phyloP scores from a whole-genome alignment of 2,113 vertebrate genomes.

The Entelurus aequoreus region DNA sequence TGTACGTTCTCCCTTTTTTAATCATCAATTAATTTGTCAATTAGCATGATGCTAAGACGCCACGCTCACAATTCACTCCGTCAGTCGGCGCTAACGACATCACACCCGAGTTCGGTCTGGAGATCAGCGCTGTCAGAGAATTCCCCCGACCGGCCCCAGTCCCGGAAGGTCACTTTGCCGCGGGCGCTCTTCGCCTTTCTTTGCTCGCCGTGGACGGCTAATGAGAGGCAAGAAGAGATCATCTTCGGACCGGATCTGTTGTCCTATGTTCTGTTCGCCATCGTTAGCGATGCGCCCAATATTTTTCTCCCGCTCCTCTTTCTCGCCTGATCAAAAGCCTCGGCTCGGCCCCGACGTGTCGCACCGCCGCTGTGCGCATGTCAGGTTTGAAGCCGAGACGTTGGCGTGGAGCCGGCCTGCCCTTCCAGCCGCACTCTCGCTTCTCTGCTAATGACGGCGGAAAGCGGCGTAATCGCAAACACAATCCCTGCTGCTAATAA shows the following conservation, averaged over 20 bases:
- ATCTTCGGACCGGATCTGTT: constrained; percentile 17
- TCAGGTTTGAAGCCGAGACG: constrained; percentile 27
- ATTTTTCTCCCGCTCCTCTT: background rate
- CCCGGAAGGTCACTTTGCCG: constrained; percentile 72
- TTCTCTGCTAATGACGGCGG: constrained; percentile 59
- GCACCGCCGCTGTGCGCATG: constrained; percentile 25
- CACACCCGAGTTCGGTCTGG: constrained; percentile 60
- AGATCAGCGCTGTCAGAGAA: constrained; percentile 67
- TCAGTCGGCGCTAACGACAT: constrained; percentile 58
- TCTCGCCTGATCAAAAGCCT: constrained; percentile 55
- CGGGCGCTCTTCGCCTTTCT: constrained; percentile 57
- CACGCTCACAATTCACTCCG: constrained; percentile 52
- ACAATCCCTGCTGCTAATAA: constrained; percentile 59
- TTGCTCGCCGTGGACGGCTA: constrained; percentile 43
- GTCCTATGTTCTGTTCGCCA: constrained; percentile 14
- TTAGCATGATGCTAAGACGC: constrained; percentile 1
- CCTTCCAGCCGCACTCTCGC: constrained; percentile 32
- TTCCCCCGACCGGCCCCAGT: constrained; percentile 55
- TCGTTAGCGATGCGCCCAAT: constrained; percentile 8
- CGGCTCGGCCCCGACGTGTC: constrained; percentile 28
- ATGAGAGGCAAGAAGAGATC: constrained; percentile 46
- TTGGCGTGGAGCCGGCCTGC: constrained; percentile 52
- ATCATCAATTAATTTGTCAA: constrained; percentile 14
- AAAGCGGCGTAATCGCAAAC: constrained; percentile 56
- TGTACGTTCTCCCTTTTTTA: background rate